Conservation (phyloP, 2,797 vertebrate species). For the Eupleurogrammus muticus region DNA sequence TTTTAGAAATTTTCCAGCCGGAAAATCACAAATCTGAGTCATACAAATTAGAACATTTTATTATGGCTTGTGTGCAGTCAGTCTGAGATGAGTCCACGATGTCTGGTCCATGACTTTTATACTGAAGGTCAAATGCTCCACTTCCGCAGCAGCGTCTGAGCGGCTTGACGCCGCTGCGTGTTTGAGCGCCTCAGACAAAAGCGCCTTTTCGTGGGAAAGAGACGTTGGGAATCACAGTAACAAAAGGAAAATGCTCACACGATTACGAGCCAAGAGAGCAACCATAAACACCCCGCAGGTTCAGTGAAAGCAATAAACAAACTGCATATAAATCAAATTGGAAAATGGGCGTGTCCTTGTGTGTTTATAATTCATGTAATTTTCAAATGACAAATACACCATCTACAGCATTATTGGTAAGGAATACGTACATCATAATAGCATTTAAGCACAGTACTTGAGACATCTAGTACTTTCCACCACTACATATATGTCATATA, state of each 20-base stretch:
- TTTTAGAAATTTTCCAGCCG: not conserved
- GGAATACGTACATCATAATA: too few species aligned
- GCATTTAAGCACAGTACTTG: too few species aligned
- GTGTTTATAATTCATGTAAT: not conserved
- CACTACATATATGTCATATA: not conserved
- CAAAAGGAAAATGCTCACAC: conserved; percentile 55
- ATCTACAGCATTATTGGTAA: too few species aligned
- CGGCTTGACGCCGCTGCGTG: conserved; percentile 29
- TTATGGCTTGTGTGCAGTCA: not conserved
- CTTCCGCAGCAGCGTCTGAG: conserved; percentile 29
- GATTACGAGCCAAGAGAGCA: not conserved
- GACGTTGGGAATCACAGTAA: conserved; percentile 20
- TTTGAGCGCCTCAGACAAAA: conserved; percentile 76
- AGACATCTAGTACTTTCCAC: too few species aligned
- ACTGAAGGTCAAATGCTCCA: conserved; percentile 10
- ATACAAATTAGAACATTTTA: too few species aligned
- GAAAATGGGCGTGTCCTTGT: not conserved
- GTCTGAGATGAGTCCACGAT: not conserved
- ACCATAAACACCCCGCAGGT: not conserved
- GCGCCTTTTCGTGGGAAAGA: conserved; percentile 62
- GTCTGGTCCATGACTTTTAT: conserved; percentile 28
- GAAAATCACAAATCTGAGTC: not conserved
- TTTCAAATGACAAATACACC: not conserved
- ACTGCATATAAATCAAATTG: not conserved
- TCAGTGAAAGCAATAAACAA: not conserved